Percentiles rank a stretch among this genome's conserved stretches.
phyloP scores from a whole-genome alignment of 1,140 invertebrate species.

The Anastrepha obliqua region DNA sequence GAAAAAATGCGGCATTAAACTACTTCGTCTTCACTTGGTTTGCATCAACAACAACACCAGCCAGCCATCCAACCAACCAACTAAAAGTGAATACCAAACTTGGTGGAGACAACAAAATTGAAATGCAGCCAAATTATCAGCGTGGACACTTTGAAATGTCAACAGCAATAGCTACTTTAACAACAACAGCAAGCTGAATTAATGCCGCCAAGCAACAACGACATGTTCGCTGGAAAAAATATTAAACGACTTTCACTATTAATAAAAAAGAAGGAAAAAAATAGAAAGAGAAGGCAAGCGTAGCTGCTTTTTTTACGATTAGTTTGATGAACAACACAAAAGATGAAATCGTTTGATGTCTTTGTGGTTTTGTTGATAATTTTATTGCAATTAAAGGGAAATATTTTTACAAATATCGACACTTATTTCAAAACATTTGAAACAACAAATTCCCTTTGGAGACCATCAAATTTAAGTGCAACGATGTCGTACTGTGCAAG shows the following conservation, averaged over 20 bases:
- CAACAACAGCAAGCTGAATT: not conserved
- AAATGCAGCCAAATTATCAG: slow-evolving; percentile 27
- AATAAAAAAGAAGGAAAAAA: not conserved
- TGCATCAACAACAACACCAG: not conserved
- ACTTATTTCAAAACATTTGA: not conserved
- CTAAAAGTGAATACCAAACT: not conserved
- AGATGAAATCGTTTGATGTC: not conserved
- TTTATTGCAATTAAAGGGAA: not conserved
- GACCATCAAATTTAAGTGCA: not conserved
- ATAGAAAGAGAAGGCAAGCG: not conserved
- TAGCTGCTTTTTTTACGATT: not conserved
- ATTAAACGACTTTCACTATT: slow-evolving; percentile 34
- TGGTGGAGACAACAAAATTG: not conserved
- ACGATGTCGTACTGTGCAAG: not conserved
- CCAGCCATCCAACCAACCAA: too few relatives aligned
- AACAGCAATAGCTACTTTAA: slow-evolving; percentile 18
- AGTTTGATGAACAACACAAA: not conserved
- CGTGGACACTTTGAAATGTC: slow-evolving; percentile 25
- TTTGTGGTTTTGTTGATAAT: not conserved
- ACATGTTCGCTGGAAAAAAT: slow-evolving; percentile 11
- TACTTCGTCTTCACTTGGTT: not conserved
- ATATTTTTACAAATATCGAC: not conserved
- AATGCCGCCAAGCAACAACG: not conserved
- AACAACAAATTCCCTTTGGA: not conserved
- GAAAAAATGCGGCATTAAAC: slow-evolving; percentile 24